A percentile compares a stretch with the other conserved stretches of the same genome.
Evolutionary conservation across 2,113 vertebrate genomes (phyloP).

Genomic region (Hemibagrus wyckioides): DNA sequence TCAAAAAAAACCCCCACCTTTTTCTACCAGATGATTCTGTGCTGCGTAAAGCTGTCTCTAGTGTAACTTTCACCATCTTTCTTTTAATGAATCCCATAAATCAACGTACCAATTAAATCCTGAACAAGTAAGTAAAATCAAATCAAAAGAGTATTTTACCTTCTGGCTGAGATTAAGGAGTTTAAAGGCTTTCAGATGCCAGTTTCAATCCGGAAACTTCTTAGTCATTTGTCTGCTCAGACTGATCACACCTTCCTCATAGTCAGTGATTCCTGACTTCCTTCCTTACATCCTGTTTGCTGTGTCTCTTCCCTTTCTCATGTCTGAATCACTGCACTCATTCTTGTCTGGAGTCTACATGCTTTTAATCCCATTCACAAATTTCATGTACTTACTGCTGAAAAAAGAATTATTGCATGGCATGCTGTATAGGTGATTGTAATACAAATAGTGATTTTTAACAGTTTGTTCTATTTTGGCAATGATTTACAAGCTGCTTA

Average conservation of each 20-base stretch:
- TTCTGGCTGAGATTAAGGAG: background rate
- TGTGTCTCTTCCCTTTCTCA: slow-evolving; percentile 41
- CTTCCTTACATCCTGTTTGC: slow-evolving; percentile 21
- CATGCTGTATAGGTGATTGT: background rate
- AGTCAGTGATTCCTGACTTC: slow-evolving; percentile 25
- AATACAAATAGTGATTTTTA: background rate
- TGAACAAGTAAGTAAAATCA: slow-evolving; percentile 37
- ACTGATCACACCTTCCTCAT: slow-evolving; percentile 16
- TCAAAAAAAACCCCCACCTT: slow-evolving; percentile 58
- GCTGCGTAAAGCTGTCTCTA: slow-evolving; percentile 3
- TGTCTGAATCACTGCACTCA: slow-evolving; percentile 29
- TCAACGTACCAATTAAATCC: slow-evolving; percentile 21
- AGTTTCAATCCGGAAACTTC: slow-evolving; percentile 32
- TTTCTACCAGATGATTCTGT: slow-evolving; percentile 25
- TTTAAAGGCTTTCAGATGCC: slow-evolving; percentile 11
- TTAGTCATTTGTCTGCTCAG: slow-evolving; percentile 42
- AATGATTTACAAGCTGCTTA: background rate
- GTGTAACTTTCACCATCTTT: slow-evolving; percentile 32
- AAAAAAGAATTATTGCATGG: background rate
- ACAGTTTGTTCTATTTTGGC: background rate
- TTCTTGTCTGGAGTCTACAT: slow-evolving; percentile 14
- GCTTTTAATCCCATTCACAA: background rate
- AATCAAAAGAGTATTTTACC: slow-evolving; percentile 28
- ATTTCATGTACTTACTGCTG: background rate
- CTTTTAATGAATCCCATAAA: slow-evolving; percentile 36